These are phyloP conservation scores for Pachyramphus minor DNA, from an alignment of 2,113 vertebrate species.

Conservation along the genomic window DNA sequence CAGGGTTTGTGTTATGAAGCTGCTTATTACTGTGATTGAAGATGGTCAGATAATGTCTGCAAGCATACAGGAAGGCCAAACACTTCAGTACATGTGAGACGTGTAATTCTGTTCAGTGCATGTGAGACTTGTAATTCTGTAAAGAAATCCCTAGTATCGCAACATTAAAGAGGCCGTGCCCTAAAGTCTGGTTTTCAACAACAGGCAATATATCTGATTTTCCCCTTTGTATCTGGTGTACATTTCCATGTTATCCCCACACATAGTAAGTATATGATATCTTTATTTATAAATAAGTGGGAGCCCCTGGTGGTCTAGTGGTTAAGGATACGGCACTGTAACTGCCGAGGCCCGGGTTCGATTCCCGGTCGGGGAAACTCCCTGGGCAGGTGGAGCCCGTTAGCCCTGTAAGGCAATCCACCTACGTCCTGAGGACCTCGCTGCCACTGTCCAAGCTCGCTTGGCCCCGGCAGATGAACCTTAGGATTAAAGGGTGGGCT, in stretches of 20 bases:
- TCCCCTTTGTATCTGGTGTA: neutral
- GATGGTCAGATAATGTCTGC: neutral
- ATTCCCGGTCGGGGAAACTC: too few relatives aligned
- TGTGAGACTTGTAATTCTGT: neutral
- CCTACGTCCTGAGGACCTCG: too few relatives aligned
- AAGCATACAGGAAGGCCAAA: accelerated
- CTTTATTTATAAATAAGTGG: neutral
- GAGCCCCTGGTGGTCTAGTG: too few relatives aligned
- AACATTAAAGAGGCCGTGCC: neutral
- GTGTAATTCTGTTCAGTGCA: too few relatives aligned
- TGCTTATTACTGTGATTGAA: neutral
- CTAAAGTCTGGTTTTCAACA: neutral
- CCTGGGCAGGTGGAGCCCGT: too few relatives aligned
- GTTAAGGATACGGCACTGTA: too few relatives aligned
- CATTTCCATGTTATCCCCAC: neutral
- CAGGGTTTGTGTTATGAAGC: neutral
- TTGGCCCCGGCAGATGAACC: too few relatives aligned
- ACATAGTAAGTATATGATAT: neutral
- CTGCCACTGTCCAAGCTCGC: too few relatives aligned
- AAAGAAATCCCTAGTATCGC: neutral
- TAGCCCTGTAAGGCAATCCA: too few relatives aligned
- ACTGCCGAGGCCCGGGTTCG: too few relatives aligned
- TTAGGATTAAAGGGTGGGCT: too few relatives aligned
- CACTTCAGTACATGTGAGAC: neutral
- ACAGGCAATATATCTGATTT: neutral